These are phyloP conservation scores for Leptura quadrifasciata DNA, from an alignment of 2,888 invertebrate species.

Conservation along the genomic window DNA sequence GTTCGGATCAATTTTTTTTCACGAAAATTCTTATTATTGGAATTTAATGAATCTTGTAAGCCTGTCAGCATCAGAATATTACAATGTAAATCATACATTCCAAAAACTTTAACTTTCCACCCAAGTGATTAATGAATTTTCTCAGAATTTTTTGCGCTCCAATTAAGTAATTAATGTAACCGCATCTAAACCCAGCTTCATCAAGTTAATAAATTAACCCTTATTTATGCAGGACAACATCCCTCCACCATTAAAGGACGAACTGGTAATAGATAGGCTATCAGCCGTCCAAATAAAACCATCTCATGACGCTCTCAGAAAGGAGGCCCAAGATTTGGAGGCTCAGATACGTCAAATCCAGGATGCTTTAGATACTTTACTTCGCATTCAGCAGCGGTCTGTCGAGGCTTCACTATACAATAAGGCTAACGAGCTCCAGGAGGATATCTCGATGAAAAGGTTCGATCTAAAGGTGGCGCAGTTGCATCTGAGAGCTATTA, in stretches of 20 bases:
- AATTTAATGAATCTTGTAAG: too few species aligned
- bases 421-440: conserved; percentile 96
- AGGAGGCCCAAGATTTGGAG: conserved; percentile 90
- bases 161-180: conserved; percentile 2
- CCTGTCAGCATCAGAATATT: too few species aligned
- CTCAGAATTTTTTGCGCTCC: not conserved
- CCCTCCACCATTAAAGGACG: conserved; percentile 87
- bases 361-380: conserved; percentile 89
- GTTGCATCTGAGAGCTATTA: conserved; percentile 91
- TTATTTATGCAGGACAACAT: conserved; percentile 77
- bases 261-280: conserved; percentile 87
- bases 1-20: too few species aligned
- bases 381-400: conserved; percentile 85
- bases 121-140: not conserved
- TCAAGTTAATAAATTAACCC: conserved; percentile 2
- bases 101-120: not conserved
- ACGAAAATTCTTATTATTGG: too few species aligned
- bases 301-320: conserved; percentile 85
- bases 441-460: conserved; percentile 94
- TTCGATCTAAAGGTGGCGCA: conserved; percentile 95
- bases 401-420: conserved; percentile 90
- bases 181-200: not conserved
- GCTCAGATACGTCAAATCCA: conserved; percentile 90
- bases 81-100: too few species aligned
- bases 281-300: conserved; percentile 83